Conservation (phyloP, 2,113 vertebrate genomes). For the Anolis carolinensis region DNA sequence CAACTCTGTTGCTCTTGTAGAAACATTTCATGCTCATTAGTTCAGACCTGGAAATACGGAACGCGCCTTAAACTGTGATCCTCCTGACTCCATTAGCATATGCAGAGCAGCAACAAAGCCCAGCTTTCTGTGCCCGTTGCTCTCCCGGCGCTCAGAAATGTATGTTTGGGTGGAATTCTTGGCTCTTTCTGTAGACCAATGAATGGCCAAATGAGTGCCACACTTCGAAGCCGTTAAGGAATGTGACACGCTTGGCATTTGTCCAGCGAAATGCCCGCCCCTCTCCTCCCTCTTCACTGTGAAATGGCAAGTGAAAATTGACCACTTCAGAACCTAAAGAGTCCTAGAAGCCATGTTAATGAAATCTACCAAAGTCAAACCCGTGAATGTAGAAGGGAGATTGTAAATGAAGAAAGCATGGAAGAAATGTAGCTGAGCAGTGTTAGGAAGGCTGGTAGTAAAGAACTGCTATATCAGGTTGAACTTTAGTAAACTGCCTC, state of each 20-base stretch:
- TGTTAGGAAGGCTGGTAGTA: no score
- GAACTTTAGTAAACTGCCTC: no score
- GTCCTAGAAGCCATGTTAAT: no score
- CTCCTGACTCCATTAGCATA: not conserved
- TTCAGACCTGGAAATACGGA: not conserved
- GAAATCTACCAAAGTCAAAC: no score
- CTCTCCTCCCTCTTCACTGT: not conserved
- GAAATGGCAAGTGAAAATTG: not conserved
- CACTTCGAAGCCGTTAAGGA: not conserved
- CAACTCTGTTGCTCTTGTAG: not conserved
- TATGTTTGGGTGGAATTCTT: not conserved
- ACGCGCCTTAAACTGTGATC: not conserved
- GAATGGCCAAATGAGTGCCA: not conserved
- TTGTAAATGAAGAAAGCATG: not conserved
- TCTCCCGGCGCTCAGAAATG: not conserved
- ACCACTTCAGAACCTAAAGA: no score
- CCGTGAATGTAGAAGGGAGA: no score
- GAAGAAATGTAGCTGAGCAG: no score
- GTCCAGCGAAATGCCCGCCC: not conserved
- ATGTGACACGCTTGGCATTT: not conserved
- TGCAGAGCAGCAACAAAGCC: not conserved
- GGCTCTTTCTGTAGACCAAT: not conserved
- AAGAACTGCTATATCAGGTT: no score
- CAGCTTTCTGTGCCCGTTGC: not conserved
- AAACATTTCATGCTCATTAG: not conserved